A percentile compares a stretch with the other conserved stretches of the same genome.
These are phyloP conservation scores for Rhimphoctona megacephalus DNA, from an alignment of 2,888 invertebrate species.

Conservation along the genomic window DNA sequence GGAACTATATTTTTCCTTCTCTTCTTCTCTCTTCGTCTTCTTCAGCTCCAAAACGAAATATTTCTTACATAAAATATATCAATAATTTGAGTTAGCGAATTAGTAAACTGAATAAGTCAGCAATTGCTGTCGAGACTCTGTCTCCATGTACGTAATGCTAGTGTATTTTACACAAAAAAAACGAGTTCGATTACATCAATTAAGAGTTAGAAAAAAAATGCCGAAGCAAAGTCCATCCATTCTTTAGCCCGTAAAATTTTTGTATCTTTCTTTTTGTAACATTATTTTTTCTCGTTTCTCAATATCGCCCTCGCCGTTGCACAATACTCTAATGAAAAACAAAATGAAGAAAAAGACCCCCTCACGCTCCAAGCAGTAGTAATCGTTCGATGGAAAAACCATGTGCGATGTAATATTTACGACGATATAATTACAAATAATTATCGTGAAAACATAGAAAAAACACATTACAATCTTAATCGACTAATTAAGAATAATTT, in stretches of 20 bases:
- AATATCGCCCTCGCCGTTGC: constrained; percentile 22
- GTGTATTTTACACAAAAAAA: constrained; percentile 67
- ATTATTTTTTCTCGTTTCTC: constrained; percentile 3
- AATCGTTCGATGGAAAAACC: constrained; percentile 41
- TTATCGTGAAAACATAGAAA: constrained; percentile 37
- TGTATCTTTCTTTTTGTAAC: constrained; percentile 31
- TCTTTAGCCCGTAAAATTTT: constrained; percentile 30
- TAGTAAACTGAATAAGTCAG: constrained; percentile 14
- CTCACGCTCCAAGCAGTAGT: constrained; percentile 9
- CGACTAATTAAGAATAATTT: constrained; percentile 23
- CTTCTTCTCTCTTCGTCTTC: background rate
- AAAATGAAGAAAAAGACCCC: constrained; percentile 27
- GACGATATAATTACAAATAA: constrained; percentile 37
- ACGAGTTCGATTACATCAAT: constrained; percentile 61
- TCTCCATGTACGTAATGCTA: constrained; percentile 65
- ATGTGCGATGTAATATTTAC: constrained; percentile 17
- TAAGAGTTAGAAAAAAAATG: constrained; percentile 43
- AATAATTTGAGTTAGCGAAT: constrained; percentile 35
- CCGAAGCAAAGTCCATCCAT: constrained; percentile 58
- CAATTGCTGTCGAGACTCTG: constrained; percentile 5
- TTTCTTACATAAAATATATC: constrained; percentile 38
- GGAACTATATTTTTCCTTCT: background rate
- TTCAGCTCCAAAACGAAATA: constrained; percentile 2
- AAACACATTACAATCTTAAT: constrained; percentile 35
- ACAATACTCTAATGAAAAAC: constrained; percentile 1